These are phyloP conservation scores for Thereva unica DNA, from an alignment of 2,888 invertebrate species.

Conservation along the genomic window DNA sequence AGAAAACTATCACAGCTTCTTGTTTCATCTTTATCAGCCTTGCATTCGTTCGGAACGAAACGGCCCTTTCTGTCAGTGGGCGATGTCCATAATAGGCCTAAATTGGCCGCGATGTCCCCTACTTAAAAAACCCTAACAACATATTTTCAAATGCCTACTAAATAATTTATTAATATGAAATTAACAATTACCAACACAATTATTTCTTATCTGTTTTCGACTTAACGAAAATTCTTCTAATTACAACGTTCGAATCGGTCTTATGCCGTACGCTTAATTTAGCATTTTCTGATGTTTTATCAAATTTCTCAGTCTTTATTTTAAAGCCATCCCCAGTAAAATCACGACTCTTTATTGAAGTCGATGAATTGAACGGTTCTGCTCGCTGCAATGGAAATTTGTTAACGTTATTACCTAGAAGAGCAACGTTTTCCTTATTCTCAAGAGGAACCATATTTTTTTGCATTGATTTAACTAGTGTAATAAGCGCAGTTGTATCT, in stretches of 20 bases:
- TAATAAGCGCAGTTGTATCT: background rate
- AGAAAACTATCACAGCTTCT: too few relatives aligned
- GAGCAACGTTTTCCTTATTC: background rate
- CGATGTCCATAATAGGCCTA: too few relatives aligned
- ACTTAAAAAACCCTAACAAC: too few relatives aligned
- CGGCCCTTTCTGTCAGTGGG: too few relatives aligned
- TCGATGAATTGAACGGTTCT: constrained; percentile 3
- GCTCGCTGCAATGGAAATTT: too few relatives aligned
- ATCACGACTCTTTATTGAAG: constrained; percentile 31
- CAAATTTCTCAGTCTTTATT: constrained; percentile 50
- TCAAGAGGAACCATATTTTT: background rate
- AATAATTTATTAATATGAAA: background rate
- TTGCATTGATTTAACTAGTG: background rate
- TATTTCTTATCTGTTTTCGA: constrained; percentile 37
- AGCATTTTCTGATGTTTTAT: constrained; percentile 35
- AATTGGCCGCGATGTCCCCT: too few relatives aligned
- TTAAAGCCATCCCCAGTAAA: constrained; percentile 22
- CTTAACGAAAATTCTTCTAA: constrained; percentile 50
- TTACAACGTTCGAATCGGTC: constrained; percentile 49
- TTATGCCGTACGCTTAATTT: constrained; percentile 33
- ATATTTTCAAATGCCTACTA: too few relatives aligned
- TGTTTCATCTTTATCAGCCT: too few relatives aligned
- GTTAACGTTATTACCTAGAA: background rate
- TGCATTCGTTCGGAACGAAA: too few relatives aligned
- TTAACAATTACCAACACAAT: background rate